These are phyloP conservation scores for Gambusia yucatana DNA, from an alignment of 2,797 vertebrate species.

Conservation along the genomic window DNA sequence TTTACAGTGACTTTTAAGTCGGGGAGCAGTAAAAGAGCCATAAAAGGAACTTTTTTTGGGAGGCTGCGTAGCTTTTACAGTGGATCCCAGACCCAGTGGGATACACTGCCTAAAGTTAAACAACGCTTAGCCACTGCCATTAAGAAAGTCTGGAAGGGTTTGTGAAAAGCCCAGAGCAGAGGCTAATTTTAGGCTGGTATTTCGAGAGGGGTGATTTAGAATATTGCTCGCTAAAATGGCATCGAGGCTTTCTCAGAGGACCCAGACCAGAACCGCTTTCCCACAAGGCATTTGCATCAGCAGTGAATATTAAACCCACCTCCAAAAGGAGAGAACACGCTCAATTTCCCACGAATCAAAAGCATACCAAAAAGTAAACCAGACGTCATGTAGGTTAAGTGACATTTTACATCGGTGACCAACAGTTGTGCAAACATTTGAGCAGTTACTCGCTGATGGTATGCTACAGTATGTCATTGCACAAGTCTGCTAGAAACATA, in stretches of 20 bases:
- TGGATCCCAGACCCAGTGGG: constrained; percentile 67
- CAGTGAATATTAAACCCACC: constrained; percentile 21
- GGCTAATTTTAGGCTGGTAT: constrained; percentile 81
- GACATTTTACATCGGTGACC: background rate
- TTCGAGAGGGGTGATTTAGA: constrained; percentile 66
- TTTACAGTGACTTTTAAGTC: constrained; percentile 74
- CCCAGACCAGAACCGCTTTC: constrained; percentile 63
- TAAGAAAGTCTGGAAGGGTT: constrained; percentile 62
- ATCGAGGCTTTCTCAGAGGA: constrained; percentile 76
- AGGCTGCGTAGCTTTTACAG: constrained; percentile 53
- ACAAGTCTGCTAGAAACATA: constrained; percentile 50
- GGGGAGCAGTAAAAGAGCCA: constrained; percentile 54
- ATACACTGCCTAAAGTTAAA: constrained; percentile 63
- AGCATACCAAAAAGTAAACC: background rate
- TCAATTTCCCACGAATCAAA: constrained; percentile 18
- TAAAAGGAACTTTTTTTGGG: constrained; percentile 75
- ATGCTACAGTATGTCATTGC: constrained; percentile 35
- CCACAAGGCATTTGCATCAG: constrained; percentile 68
- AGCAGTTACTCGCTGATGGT: background rate
- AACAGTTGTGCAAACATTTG: constrained; percentile 10
- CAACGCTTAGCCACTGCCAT: constrained; percentile 69
- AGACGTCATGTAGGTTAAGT: background rate
- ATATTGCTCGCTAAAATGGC: constrained; percentile 70
- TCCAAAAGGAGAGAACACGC: constrained; percentile 7
- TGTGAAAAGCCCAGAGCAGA: constrained; percentile 55